Evolutionary conservation across 2,113 vertebrate genomes (phyloP).

Genomic region (Leucopsar rothschildi): DNA sequence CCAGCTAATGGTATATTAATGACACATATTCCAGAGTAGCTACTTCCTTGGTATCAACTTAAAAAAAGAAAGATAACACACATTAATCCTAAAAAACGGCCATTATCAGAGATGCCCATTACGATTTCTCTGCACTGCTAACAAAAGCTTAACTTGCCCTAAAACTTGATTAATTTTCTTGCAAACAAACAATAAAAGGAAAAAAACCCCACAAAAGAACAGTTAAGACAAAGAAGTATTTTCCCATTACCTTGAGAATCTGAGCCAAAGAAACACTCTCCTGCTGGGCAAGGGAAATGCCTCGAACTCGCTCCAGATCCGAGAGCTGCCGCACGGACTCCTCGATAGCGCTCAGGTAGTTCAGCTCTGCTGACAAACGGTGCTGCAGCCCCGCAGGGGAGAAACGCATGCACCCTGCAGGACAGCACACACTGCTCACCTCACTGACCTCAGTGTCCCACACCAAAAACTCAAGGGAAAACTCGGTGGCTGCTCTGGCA

Average conservation of each 20-base stretch:
- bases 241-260: slow-evolving; percentile 85
- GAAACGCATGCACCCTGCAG: slow-evolving; percentile 79
- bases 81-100: neutral
- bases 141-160: neutral
- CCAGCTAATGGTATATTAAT: neutral
- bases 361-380: slow-evolving; percentile 86
- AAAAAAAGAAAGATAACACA: neutral
- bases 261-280: slow-evolving; percentile 90
- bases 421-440: neutral
- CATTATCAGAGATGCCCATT: neutral
- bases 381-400: slow-evolving; percentile 88
- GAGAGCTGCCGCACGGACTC: slow-evolving; percentile 88
- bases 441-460: accelerated
- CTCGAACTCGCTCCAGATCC: slow-evolving; percentile 83
- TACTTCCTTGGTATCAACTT: neutral
- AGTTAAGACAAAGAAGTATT: neutral
- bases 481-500: accelerated
- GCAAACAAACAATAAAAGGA: neutral
- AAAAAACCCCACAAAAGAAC: neutral
- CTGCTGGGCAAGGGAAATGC: slow-evolving; percentile 90
- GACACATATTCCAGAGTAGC: neutral
- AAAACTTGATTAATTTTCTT: neutral
- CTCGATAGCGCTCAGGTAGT: slow-evolving; percentile 87
- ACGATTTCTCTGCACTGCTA: neutral
- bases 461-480: neutral